phyloP scores from a whole-genome alignment of 2,113 vertebrate species.

The Eptesicus fuscus region DNA sequence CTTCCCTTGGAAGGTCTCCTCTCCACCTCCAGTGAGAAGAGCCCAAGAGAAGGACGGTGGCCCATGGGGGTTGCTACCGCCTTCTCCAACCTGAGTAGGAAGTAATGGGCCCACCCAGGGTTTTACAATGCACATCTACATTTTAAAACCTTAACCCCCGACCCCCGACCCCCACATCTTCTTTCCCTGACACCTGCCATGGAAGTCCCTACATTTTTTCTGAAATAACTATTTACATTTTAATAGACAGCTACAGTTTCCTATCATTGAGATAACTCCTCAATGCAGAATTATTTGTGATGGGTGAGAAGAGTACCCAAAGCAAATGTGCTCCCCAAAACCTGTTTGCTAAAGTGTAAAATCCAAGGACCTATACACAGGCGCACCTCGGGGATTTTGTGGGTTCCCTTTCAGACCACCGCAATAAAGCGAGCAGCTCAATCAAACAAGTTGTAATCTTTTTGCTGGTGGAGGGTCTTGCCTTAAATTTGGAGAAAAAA shows the following conservation, averaged over 20 bases:
- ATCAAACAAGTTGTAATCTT: too few relatives aligned
- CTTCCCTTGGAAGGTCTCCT: not conserved
- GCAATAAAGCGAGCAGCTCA: not conserved
- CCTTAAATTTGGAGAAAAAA: not conserved
- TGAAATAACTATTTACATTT: not conserved
- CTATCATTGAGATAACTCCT: not conserved
- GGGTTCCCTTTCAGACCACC: not conserved
- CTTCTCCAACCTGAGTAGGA: not conserved
- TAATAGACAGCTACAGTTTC: not conserved
- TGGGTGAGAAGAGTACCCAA: not conserved
- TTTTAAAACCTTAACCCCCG: not conserved
- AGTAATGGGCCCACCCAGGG: not conserved
- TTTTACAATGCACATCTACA: not conserved
- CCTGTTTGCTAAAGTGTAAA: not conserved
- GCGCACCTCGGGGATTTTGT: not conserved
- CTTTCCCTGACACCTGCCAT: not conserved
- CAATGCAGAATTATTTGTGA: not conserved
- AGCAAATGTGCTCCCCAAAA: not conserved
- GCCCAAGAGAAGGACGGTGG: not conserved
- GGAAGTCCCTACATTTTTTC: not conserved
- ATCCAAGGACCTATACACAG: not conserved
- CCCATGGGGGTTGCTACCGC: too few relatives aligned
- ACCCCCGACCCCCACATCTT: not conserved
- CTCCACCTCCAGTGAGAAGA: not conserved
- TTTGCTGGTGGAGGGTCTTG: not conserved